A percentile compares a stretch with the other conserved stretches of the same genome.
phyloP scores from a whole-genome alignment of 2,113 vertebrate species.

The Vidua chalybeata region DNA sequence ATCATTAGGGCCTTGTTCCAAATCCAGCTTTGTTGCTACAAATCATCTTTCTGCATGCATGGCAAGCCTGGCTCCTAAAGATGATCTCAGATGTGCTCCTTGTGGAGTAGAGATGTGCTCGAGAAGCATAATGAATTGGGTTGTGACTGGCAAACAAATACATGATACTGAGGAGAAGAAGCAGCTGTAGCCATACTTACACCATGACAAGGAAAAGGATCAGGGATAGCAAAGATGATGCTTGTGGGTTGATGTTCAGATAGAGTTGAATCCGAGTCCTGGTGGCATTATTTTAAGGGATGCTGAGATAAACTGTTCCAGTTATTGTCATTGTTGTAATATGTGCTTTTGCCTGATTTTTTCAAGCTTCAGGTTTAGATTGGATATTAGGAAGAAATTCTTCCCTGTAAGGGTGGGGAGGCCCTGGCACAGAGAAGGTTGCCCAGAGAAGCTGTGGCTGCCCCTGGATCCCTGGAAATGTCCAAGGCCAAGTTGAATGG shows the following conservation, averaged over 20 bases:
- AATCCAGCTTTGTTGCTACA: neutral
- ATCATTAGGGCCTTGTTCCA: neutral
- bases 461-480: neutral
- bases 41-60: neutral
- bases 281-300: neutral
- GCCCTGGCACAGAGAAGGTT: neutral
- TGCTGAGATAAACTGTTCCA: neutral
- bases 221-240: neutral
- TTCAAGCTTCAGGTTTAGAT: neutral
- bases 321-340: neutral
- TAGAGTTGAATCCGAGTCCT: neutral
- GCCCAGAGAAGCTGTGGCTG: neutral
- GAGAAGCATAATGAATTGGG: neutral
- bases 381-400: neutral
- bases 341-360: neutral
- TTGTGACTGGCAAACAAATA: neutral
- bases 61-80: neutral
- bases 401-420: neutral
- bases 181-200: neutral
- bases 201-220: neutral
- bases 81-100: neutral
- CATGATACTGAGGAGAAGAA: neutral
- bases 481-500: rapidly evolving
- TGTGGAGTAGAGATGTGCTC: neutral
- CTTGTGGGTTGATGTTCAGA: neutral